phyloP scores from a whole-genome alignment of 2,113 vertebrate species.

The Anoplopoma fimbria region DNA sequence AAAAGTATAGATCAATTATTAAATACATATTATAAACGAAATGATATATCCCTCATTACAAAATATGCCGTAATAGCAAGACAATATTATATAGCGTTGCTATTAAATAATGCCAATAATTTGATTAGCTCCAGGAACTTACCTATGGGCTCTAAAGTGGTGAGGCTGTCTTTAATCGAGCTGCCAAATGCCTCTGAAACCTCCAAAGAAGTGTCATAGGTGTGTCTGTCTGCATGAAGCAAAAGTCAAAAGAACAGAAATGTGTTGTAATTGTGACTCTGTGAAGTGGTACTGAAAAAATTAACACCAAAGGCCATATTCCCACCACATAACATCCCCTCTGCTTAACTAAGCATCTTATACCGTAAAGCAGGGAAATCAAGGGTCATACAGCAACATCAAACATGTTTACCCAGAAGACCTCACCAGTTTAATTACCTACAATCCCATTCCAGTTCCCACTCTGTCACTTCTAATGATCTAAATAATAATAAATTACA shows the following conservation, averaged over 20 bases:
- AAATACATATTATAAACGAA: background rate
- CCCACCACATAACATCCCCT: background rate
- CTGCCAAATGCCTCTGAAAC: conserved; percentile 76
- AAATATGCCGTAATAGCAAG: background rate
- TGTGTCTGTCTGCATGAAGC: conserved; percentile 71
- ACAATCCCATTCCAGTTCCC: background rate
- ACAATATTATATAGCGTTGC: background rate
- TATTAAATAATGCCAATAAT: background rate
- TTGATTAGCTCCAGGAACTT: background rate
- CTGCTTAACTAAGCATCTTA: background rate
- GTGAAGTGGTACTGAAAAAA: background rate
- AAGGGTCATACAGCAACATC: background rate
- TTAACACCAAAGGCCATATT: background rate
- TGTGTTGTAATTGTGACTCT: background rate
- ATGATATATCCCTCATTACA: background rate
- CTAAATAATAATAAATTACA: too few relatives aligned
- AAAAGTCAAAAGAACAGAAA: conserved; percentile 4
- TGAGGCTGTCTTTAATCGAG: conserved; percentile 71
- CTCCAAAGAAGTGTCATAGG: conserved; percentile 80
- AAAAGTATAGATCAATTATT: background rate
- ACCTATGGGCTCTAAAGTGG: conserved; percentile 47
- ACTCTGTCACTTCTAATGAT: too few relatives aligned
- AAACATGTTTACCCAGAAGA: background rate
- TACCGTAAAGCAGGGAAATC: background rate
- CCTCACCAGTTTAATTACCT: background rate